Conservation (phyloP, 2,797 vertebrate species). For the Spondyliosoma cantharus region DNA sequence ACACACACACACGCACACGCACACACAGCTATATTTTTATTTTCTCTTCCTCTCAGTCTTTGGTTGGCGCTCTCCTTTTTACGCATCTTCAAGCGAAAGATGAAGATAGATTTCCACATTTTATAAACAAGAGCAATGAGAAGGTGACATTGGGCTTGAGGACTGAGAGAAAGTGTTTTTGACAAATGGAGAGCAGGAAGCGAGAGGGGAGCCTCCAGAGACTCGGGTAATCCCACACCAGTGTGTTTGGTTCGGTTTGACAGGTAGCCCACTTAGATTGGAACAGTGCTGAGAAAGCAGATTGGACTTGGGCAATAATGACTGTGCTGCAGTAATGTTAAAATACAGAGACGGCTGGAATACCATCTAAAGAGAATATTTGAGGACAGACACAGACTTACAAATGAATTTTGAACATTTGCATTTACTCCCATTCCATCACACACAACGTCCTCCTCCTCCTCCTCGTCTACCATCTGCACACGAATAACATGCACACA, state of each 20-base stretch:
- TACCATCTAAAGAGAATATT: conserved; percentile 26
- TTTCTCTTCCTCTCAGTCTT: background rate
- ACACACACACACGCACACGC: background rate
- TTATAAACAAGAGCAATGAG: conserved; percentile 11
- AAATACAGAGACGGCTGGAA: conserved; percentile 34
- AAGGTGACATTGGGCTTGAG: conserved; percentile 10
- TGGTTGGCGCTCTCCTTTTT: background rate
- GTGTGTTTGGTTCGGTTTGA: conserved; percentile 38
- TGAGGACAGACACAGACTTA: background rate
- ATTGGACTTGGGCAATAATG: conserved; percentile 38
- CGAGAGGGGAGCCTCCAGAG: conserved; percentile 29
- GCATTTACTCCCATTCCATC: conserved; percentile 8
- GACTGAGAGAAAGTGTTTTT: conserved; percentile 14
- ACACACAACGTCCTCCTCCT: background rate
- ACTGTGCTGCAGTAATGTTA: background rate
- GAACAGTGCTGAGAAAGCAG: conserved; percentile 64
- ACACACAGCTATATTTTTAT: background rate
- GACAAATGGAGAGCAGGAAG: conserved; percentile 32
- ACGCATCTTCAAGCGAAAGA: background rate
- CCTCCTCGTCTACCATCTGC: background rate
- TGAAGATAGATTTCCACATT: background rate
- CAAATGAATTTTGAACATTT: conserved; percentile 16
- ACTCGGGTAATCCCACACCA: conserved; percentile 44
- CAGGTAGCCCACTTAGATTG: conserved; percentile 47
- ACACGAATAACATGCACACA: background rate